phyloP scores from a whole-genome alignment of 1,140 invertebrate genomes.

The Anoplolepis gracilipes region DNA sequence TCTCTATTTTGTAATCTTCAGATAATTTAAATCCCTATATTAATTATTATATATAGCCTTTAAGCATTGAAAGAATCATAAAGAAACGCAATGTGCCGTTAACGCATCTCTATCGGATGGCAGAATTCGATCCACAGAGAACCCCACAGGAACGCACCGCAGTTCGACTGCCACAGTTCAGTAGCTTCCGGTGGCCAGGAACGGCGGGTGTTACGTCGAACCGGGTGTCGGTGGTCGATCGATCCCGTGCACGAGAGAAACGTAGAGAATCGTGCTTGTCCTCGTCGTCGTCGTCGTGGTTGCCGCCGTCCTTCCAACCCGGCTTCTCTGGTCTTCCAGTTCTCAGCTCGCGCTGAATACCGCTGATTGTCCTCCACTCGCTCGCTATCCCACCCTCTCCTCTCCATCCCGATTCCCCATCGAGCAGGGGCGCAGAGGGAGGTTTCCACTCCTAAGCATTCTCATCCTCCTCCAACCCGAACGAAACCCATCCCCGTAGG shows the following conservation, averaged over 20 bases:
- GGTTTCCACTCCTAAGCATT: constrained; percentile 71
- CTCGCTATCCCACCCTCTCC: constrained; percentile 62
- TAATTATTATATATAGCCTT: constrained; percentile 6
- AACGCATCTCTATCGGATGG: background rate
- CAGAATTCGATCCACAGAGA: constrained; percentile 37
- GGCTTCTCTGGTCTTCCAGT: constrained; percentile 73
- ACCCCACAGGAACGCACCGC: constrained; percentile 48
- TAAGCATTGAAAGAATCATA: background rate
- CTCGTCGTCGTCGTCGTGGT: constrained; percentile 17
- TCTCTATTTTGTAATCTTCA: background rate
- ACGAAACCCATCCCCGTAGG: constrained; percentile 69
- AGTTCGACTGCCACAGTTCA: constrained; percentile 74
- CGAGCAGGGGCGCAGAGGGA: constrained; percentile 4
- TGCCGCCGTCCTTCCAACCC: constrained; percentile 3
- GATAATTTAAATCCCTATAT: background rate
- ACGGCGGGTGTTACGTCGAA: constrained; percentile 69
- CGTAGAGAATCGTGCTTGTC: constrained; percentile 28
- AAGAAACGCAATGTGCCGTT: background rate
- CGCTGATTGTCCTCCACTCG: constrained; percentile 83
- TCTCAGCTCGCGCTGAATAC: constrained; percentile 81
- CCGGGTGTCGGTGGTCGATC: constrained; percentile 71
- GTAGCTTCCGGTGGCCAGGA: constrained; percentile 70
- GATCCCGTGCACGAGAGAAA: constrained; percentile 62
- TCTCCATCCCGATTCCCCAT: constrained; percentile 33
- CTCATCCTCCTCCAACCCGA: constrained; percentile 66